phyloP scores from a whole-genome alignment of 2,113 vertebrate genomes.

The Nanger granti region DNA sequence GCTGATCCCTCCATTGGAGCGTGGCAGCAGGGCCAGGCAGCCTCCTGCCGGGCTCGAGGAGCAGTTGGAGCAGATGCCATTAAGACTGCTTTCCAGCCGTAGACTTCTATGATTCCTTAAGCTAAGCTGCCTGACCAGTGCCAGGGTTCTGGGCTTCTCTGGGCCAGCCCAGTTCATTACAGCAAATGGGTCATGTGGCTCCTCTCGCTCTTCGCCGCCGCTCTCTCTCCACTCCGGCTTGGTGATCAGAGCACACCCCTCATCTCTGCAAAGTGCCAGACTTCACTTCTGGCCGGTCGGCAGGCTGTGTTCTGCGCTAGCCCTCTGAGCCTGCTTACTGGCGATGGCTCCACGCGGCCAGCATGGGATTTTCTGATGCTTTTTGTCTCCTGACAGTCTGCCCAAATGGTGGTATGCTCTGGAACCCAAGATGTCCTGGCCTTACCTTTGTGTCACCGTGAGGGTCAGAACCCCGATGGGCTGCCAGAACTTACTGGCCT shows the following conservation, averaged over 20 bases:
- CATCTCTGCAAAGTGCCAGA: background rate
- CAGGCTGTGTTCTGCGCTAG: background rate
- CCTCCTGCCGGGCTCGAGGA: background rate
- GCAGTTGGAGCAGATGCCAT: background rate
- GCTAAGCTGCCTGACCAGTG: background rate
- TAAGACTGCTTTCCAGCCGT: background rate
- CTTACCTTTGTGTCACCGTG: background rate
- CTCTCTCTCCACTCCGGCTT: background rate
- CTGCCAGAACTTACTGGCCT: background rate
- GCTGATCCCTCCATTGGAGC: background rate
- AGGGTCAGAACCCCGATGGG: background rate
- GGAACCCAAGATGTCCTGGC: background rate
- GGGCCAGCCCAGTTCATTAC: background rate
- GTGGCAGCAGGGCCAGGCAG: fast-evolving
- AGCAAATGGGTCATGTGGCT: conserved; percentile 8
- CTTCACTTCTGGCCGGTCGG: background rate
- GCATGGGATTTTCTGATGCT: background rate
- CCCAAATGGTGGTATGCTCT: background rate
- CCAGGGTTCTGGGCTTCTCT: background rate
- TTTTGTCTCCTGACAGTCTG: background rate
- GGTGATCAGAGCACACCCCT: background rate
- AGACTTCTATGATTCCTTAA: background rate
- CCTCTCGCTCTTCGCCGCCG: background rate
- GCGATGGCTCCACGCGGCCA: fast-evolving
- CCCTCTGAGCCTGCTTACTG: fast-evolving